Evolutionary conservation across 2,888 invertebrate genomes (phyloP).

Genomic region (Melinaea menophilus): DNA sequence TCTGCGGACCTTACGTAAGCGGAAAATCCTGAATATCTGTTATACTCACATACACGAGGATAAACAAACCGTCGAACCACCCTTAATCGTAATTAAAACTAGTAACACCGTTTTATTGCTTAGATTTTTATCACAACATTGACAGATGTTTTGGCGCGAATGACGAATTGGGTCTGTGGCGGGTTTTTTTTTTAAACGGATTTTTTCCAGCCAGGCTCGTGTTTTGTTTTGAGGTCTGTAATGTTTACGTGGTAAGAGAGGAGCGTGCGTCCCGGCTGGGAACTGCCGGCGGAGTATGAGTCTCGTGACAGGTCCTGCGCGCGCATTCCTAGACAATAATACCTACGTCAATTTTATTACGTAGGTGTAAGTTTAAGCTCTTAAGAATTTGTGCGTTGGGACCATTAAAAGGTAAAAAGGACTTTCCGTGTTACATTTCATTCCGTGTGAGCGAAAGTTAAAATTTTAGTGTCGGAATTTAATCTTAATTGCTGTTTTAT

Average conservation of each 20-base stretch:
- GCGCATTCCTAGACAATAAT: conserved; percentile 50
- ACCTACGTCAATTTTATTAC: conserved; percentile 53
- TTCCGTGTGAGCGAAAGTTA: conserved; percentile 7
- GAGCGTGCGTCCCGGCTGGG: conserved; percentile 73
- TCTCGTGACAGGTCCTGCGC: conserved; percentile 57
- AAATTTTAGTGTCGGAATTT: conserved; percentile 3
- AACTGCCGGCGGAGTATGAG: conserved; percentile 71
- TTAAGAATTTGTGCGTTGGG: conserved; percentile 40
- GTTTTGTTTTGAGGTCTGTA: conserved; percentile 61
- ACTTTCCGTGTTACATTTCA: conserved; percentile 3
- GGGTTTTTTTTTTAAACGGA: conserved; percentile 37
- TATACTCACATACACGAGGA: conserved; percentile 60
- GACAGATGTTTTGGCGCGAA: conserved; percentile 53
- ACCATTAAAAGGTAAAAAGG: conserved; percentile 16
- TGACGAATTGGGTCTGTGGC: conserved; percentile 38
- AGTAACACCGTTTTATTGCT: conserved; percentile 68
- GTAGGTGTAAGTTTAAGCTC: conserved; percentile 58
- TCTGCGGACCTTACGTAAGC: conserved; percentile 69
- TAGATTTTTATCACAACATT: conserved; percentile 41
- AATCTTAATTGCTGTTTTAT: background rate
- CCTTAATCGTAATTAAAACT: conserved; percentile 49
- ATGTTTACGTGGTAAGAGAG: conserved; percentile 58
- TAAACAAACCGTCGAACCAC: conserved; percentile 56
- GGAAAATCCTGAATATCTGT: conserved; percentile 35
- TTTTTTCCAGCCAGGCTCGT: conserved; percentile 69